Evolutionary conservation across 2,797 vertebrate genomes (phyloP), one percentile per base, ranked within the genome.

Genomic region (Tapirus indicus): DNA sequence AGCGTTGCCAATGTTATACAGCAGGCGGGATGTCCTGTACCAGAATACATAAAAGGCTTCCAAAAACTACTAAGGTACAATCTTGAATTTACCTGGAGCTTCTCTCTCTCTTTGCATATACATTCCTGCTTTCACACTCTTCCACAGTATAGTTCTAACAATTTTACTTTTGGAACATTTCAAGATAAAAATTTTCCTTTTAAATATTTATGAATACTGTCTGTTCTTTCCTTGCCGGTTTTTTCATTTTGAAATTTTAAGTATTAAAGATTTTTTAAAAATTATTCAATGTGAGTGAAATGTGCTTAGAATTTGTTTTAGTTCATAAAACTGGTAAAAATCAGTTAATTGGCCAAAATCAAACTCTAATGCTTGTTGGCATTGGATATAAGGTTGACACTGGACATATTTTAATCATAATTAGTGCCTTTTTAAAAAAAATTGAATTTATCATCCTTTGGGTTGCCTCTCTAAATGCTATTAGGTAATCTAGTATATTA

Each of bases 1-100:
- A 99, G 99, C 89, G 99, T 99, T 74, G 99, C 99, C 60, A 99
- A 98, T 6, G 99, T 99, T 66, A 99, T 99, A 86, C 99, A 99
- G 98, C 99, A 99, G 97, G 99, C 99, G 4, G 99, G 99, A 49
- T 99, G 99, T 98, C 99, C 99, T 75, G 99, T 99, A 12, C 99
- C 99, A 4, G 99, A 99, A 87, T 99, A 99, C 98, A 99, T 99
- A 98, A 99, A 99, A 64, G 99, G 99, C 84, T 99, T 99, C 89
- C 99, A 99, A 97, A 99, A 99, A 97, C 98, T 99, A 77, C 99
- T 99, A 97, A 99, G 99, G 99, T 99, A 98, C 56, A 78, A 4
- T 85, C 86, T 93, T 94, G 21, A 95, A 84, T 87, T 93, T 88
- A 90, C 29, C 32, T 54, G 4, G 35, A 95, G 11, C n/a, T 82